These are phyloP conservation scores for Scaptomyza caliginosa DNA, from an alignment of 2,888 invertebrate genomes.

Conservation along the genomic window DNA sequence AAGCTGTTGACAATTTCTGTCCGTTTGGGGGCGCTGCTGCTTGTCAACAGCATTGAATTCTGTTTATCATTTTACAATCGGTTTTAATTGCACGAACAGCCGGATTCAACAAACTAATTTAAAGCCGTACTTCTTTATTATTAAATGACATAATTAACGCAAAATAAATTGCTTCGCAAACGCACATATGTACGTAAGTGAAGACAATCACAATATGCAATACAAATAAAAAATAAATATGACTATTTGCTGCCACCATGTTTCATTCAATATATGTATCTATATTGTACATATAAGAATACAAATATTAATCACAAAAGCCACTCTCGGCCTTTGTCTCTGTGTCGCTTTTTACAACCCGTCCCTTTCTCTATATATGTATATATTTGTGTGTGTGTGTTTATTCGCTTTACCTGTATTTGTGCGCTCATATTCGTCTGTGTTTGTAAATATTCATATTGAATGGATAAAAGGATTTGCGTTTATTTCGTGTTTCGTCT, in stretches of 20 bases:
- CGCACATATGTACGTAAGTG: no score
- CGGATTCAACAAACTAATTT: slow-evolving; percentile 29
- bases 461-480: slow-evolving; percentile 74
- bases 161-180: slow-evolving; percentile 36
- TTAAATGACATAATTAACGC: slow-evolving; percentile 38
- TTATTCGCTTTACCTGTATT: slow-evolving; percentile 39
- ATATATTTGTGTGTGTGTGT: slow-evolving; percentile 34
- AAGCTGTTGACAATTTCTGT: slow-evolving; percentile 58
- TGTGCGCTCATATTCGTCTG: slow-evolving; percentile 23
- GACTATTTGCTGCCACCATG: slow-evolving; percentile 58
- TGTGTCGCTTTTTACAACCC: not conserved
- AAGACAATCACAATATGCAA: slow-evolving; percentile 62
- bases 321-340: slow-evolving; percentile 17
- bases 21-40: slow-evolving; percentile 7
- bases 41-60: slow-evolving; percentile 14
- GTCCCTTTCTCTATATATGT: not conserved
- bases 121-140: slow-evolving; percentile 12
- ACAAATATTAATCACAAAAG: slow-evolving; percentile 68
- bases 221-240: slow-evolving; percentile 64
- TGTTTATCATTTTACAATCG: slow-evolving; percentile 8
- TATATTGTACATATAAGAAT: slow-evolving; percentile 39
- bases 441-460: slow-evolving; percentile 56
- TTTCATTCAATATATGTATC: slow-evolving; percentile 62
- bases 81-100: slow-evolving; percentile 44
- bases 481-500: slow-evolving; percentile 58